These are phyloP conservation scores for Epirrita christyi DNA, from an alignment of 2,888 invertebrate species.

Conservation along the genomic window DNA sequence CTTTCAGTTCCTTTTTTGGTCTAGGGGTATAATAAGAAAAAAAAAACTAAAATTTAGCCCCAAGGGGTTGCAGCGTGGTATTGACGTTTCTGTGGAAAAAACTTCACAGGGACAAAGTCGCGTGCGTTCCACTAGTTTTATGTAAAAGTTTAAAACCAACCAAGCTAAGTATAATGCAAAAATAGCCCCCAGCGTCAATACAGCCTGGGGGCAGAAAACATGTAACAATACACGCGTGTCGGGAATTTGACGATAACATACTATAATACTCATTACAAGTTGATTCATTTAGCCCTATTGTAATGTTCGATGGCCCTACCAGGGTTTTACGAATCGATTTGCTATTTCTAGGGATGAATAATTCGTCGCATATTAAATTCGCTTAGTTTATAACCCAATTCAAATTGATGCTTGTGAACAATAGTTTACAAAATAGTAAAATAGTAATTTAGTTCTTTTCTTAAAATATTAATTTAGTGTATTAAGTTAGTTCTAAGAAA, in stretches of 20 bases:
- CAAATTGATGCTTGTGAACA: not conserved
- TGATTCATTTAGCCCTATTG: conserved; percentile 61
- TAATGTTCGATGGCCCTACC: conserved; percentile 22
- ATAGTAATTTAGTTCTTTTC: too few relatives aligned
- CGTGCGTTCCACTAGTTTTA: too few relatives aligned
- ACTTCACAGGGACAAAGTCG: too few relatives aligned
- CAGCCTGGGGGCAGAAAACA: conserved; percentile 28
- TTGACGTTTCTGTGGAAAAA: too few relatives aligned
- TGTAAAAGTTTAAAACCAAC: not conserved
- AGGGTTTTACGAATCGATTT: conserved; percentile 10
- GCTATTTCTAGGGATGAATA: not conserved
- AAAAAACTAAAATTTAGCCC: too few relatives aligned
- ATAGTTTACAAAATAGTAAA: too few relatives aligned
- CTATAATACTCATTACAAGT: conserved; percentile 62
- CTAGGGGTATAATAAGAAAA: too few relatives aligned
- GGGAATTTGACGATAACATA: conserved; percentile 50
- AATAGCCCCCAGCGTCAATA: conserved; percentile 28
- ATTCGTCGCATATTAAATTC: too few relatives aligned
- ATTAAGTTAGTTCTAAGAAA: too few relatives aligned
- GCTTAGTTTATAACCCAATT: not conserved
- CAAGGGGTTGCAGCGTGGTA: too few relatives aligned
- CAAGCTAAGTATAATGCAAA: conserved; percentile 10
- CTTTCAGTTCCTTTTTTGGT: too few relatives aligned
- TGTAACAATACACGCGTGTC: conserved; percentile 51
- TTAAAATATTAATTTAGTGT: too few relatives aligned